Evolutionary conservation across 2,797 vertebrate genomes (phyloP), one percentile per base, ranked within the genome.

Genomic region (Sebastes minor): DNA sequence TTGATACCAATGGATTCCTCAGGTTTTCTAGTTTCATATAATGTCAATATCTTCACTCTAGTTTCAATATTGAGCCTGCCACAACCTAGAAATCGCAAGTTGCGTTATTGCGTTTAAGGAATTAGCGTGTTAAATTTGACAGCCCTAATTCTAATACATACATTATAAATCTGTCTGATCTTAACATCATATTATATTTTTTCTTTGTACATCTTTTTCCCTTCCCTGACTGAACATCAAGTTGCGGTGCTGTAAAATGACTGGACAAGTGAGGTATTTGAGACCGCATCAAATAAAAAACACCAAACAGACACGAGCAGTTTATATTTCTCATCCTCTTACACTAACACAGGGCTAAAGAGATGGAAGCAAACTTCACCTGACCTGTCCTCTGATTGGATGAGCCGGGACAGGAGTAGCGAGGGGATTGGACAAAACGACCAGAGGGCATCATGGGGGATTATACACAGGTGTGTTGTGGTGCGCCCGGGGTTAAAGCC

Each of bases 401-500:
- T 68, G 85, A 85, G 78, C 84, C 27, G 16, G 78, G 81, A 82
- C 88, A 85, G 63, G 81, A 91, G 91, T 27, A 81, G 88, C 63
- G 57, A 86, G 84, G 75, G 91, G 88, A 90, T 88, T 87, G 88
- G 91, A 88, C 81, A 87, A 93, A 20, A 93, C 63, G 76, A 89
- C 90, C 91, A 82, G 89, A 83, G 93, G 94, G 94, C 92, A 93
- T 95, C 88, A 89, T 81, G 85, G 89, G 85, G 92, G 95, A 95
- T 96, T 94, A 95, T 71, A 85, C 85, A 73, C 94, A 91, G 88
- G 95, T 96, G 95, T 94, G 93, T 85, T 87, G 89, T 88, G 80
- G 84, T 92, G 91, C 71, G 92, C 95, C 94, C 71, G 85, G 87
- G 91, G 94, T 93, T 88, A 89, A 90, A 90, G 80, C 82, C 63